These are phyloP conservation scores for Pteropus alecto DNA, from an alignment of 2,113 vertebrate species.

Conservation along the genomic window DNA sequence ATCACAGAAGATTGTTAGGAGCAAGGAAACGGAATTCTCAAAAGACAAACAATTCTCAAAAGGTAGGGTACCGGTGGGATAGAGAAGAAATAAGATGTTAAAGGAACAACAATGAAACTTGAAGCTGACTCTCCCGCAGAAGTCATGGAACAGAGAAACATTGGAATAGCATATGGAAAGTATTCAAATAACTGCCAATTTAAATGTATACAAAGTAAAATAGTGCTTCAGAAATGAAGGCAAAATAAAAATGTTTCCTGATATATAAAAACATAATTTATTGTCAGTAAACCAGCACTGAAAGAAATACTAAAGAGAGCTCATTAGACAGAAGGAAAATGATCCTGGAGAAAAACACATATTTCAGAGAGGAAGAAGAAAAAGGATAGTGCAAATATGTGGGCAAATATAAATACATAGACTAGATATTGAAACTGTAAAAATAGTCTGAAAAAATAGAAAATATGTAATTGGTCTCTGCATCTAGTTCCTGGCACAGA, in stretches of 20 bases:
- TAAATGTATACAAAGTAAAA: background rate
- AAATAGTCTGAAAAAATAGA: background rate
- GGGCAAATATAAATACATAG: background rate
- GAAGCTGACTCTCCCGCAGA: background rate
- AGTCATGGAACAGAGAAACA: background rate
- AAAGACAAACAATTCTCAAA: background rate
- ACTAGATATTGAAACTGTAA: background rate
- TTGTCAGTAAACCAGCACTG: background rate
- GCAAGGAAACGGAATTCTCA: background rate
- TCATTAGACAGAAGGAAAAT: background rate
- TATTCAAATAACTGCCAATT: background rate
- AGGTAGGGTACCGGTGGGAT: background rate
- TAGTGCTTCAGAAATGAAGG: background rate
- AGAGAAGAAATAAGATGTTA: background rate
- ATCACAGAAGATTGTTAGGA: background rate
- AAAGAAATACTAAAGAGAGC: background rate
- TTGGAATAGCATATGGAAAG: background rate
- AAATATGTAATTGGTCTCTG: background rate
- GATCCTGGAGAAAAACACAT: background rate
- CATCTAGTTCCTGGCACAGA: background rate
- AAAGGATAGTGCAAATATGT: background rate
- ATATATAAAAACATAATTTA: background rate
- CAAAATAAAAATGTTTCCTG: background rate
- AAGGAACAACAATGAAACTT: background rate
- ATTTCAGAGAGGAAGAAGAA: background rate